Evolutionary conservation across 1,140 invertebrate species (phyloP).

Genomic region (Orius laevigatus): DNA sequence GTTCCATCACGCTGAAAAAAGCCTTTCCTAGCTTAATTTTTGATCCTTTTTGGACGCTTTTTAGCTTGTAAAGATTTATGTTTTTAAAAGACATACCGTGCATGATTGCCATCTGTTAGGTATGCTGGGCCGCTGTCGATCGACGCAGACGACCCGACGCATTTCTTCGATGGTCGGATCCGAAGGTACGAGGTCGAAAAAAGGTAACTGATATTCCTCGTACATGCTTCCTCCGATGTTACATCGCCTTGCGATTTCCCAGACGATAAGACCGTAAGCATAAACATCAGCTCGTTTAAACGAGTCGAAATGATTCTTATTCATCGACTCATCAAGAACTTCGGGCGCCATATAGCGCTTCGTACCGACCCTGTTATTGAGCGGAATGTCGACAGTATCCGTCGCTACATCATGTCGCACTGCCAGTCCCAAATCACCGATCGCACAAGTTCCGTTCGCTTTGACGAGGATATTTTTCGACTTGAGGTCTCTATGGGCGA

Average conservation of each 20-base stretch:
- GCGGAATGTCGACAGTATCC: slow-evolving; percentile 49
- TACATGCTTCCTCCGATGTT: slow-evolving; percentile 54
- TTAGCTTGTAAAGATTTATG: too few relatives aligned
- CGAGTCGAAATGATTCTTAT: slow-evolving; percentile 71
- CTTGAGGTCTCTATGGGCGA: slow-evolving; percentile 89
- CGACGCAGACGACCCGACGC: slow-evolving; percentile 78
- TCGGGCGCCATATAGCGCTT: slow-evolving; percentile 96
- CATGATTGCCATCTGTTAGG: slow-evolving; percentile 51
- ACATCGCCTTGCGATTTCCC: slow-evolving; percentile 71
- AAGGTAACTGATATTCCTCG: slow-evolving; percentile 78
- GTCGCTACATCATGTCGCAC: slow-evolving; percentile 57
- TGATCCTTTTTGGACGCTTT: too few relatives aligned
- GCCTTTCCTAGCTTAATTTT: too few relatives aligned
- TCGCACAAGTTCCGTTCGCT: slow-evolving; percentile 72
- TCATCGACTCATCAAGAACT: slow-evolving; percentile 43
- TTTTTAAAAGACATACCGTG: slow-evolving; percentile 21
- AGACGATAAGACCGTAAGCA: slow-evolving; percentile 77
- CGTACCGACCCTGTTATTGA: slow-evolving; percentile 68
- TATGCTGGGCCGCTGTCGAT: slow-evolving; percentile 62
- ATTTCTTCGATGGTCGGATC: slow-evolving; percentile 93
- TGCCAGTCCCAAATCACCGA: slow-evolving; percentile 89
- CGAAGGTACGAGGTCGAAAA: slow-evolving; percentile 64
- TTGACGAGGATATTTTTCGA: slow-evolving; percentile 92
- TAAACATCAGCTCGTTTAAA: slow-evolving; percentile 83
- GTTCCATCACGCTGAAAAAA: too few relatives aligned